phyloP scores from a whole-genome alignment of 2,888 invertebrate genomes.

The Ophion ellenae region DNA sequence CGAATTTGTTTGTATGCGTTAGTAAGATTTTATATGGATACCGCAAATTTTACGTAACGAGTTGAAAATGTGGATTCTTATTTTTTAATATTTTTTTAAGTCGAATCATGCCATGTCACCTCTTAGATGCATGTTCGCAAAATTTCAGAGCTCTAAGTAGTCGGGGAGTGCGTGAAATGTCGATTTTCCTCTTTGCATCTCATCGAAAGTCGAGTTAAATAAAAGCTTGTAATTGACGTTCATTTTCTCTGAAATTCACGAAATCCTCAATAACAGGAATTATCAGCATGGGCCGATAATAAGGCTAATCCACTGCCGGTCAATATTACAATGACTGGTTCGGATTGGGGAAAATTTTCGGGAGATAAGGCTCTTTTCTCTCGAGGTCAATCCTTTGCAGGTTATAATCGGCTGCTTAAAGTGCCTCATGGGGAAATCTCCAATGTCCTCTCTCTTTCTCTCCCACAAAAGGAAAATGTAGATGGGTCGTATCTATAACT shows the following conservation, averaged over 20 bases:
- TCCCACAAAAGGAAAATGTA: not conserved
- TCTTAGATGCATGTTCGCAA: too few species aligned
- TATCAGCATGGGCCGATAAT: not conserved
- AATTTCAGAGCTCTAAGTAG: too few species aligned
- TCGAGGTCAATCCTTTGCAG: slow-evolving; percentile 40
- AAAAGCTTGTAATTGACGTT: not conserved
- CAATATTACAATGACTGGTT: slow-evolving; percentile 44
- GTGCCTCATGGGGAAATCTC: not conserved
- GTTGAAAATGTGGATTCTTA: too few species aligned
- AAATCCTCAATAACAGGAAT: not conserved
- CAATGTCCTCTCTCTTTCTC: not conserved
- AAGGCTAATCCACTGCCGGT: not conserved
- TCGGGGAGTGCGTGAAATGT: too few species aligned
- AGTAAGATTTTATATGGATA: too few species aligned
- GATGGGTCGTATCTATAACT: not conserved
- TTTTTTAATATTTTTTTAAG: too few species aligned
- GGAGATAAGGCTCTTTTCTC: slow-evolving; percentile 32
- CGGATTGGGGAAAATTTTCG: slow-evolving; percentile 43
- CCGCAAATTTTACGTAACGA: too few species aligned
- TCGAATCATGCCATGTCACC: too few species aligned
- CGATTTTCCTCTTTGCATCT: too few species aligned
- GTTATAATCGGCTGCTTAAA: slow-evolving; percentile 48
- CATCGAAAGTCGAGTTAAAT: too few species aligned
- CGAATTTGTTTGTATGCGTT: too few species aligned
- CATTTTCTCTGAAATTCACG: slow-evolving; percentile 4